These are phyloP conservation scores for Diadegma fenestrale DNA, from an alignment of 2,888 invertebrate genomes.

Conservation along the genomic window DNA sequence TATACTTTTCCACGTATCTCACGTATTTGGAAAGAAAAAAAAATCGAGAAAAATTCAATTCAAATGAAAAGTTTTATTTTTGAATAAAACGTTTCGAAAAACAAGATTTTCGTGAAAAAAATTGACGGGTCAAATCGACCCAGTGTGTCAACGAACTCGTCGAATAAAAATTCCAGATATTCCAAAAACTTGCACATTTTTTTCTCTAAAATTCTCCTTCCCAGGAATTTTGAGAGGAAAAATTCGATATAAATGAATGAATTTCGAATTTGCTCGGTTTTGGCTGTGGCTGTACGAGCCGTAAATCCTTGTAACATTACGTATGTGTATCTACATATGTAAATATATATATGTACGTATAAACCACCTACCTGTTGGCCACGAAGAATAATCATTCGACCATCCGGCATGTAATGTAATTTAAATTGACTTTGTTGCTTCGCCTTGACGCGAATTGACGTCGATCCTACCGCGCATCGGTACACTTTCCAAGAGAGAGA, in stretches of 20 bases:
- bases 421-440: conserved; percentile 68
- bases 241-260: not conserved
- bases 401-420: conserved; percentile 67
- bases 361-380: conserved; percentile 57
- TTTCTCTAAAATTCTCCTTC: too few species aligned
- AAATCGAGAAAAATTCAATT: too few species aligned
- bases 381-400: conserved; percentile 68
- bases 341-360: conserved; percentile 14
- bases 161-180: too few species aligned
- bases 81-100: too few species aligned
- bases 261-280: not conserved
- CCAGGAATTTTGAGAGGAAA: not conserved
- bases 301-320: conserved; percentile 29
- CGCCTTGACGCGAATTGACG: conserved; percentile 66
- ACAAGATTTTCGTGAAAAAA: too few species aligned
- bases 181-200: too few species aligned
- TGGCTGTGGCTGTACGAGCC: not conserved
- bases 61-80: too few species aligned
- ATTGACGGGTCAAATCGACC: too few species aligned
- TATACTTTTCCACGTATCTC: too few species aligned
- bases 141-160: too few species aligned
- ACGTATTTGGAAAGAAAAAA: too few species aligned
- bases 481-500: conserved; percentile 14
- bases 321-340: conserved; percentile 21
- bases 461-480: conserved; percentile 47